Base-by-base conservation (phyloP, 2,888 invertebrate species). In the Neria commutata region DNA sequence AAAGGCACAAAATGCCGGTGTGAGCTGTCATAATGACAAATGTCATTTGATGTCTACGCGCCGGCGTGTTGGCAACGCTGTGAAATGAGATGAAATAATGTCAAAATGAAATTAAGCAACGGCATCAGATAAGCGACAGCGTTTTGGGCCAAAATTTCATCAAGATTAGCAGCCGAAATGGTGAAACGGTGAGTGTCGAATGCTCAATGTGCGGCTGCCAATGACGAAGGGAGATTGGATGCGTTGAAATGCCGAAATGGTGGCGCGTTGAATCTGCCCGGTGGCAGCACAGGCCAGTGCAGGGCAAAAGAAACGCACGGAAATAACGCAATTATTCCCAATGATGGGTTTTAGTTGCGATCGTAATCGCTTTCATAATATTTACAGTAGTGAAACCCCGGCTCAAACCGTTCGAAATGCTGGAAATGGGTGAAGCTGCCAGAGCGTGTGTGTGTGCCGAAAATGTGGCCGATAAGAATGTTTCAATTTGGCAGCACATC, bases 361-460 rank as follows among this genome's bases (percentile, higher is more conserved):
- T 73, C 66, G 67, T 73, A 74, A 73, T 73, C 73, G 67, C 59
- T 62, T 71, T 71, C 66, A 73, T 74, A 75, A 67, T 75, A 76
- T 73, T 73, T 74, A 75, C 73, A 73, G 76, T 74, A 72, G 73
- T 73, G 74, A 74, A 67, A 67, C 67, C 64, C 66, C 17, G 6
- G 42, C 42, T 5, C 42, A 42, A 42, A 21, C 42, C 21, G 42
- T 42, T 33, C 8, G 46, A 5, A 40, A 37, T 54, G 23, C n/a
- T 47, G 46, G 6, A 14, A 37, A 6, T 17, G 53, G 55, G 26
- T 62, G 66, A 60, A 61, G 63, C 56, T 60, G 58, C 56, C 54
- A 65, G 65, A 68, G 71, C 65, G 69, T 63, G 63, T 50, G 2
- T 19, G 19, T n/a, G 8, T 47, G 21, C 24, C 17, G 37, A 5